Conservation (phyloP, 2,113 vertebrate genomes). For the Callipepla californica region DNA sequence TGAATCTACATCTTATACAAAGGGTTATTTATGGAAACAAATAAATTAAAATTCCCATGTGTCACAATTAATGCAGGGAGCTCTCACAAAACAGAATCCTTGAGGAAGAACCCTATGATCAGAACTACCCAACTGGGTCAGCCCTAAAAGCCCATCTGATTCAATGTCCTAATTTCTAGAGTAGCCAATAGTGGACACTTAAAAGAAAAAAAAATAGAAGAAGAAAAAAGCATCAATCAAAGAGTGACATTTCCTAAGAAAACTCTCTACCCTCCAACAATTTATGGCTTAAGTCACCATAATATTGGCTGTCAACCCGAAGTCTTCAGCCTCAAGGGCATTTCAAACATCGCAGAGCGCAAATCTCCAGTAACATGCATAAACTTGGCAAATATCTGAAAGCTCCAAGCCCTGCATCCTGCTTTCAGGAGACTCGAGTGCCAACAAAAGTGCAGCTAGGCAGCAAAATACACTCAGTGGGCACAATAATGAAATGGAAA, state of each 20-base stretch:
- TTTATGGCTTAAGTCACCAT: conserved; percentile 71
- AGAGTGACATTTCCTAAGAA: conserved; percentile 50
- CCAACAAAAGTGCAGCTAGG: neutral
- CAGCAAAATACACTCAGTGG: neutral
- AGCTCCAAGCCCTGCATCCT: neutral
- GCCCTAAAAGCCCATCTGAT: neutral
- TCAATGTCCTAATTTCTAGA: neutral
- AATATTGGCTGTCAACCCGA: conserved; percentile 57
- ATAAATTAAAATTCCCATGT: neutral
- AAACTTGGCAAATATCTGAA: conserved; percentile 56
- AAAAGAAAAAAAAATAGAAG: rapidly evolving
- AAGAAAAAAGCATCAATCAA: conserved; percentile 30
- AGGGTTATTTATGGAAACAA: neutral
- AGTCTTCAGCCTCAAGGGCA: conserved; percentile 53
- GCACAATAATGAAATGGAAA: neutral
- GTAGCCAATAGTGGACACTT: neutral
- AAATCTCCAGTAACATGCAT: conserved; percentile 40
- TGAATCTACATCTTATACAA: rapidly evolving
- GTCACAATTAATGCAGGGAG: neutral
- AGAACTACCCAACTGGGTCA: neutral
- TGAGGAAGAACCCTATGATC: neutral
- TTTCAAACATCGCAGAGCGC: conserved; percentile 35
- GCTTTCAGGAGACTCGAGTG: neutral
- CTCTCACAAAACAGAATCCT: neutral
- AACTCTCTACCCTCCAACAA: conserved; percentile 49